Conservation (phyloP, 2,113 vertebrate genomes). For the Upupa epops region DNA sequence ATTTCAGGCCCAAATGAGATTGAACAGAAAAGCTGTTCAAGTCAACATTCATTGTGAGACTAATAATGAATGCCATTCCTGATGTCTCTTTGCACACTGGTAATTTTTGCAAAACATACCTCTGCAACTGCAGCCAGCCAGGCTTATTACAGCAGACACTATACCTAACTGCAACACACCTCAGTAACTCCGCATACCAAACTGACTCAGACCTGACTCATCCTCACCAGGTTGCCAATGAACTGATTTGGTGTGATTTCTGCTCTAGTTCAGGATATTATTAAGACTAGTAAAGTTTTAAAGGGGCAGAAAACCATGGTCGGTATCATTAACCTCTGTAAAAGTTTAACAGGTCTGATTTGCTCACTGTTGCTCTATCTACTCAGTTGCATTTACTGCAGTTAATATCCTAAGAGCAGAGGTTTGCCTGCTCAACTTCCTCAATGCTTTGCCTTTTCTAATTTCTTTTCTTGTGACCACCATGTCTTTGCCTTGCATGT, state of each 20-base stretch:
- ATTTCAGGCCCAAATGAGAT: not conserved
- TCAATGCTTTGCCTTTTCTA: not conserved
- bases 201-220: not conserved
- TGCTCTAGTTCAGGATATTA: not conserved
- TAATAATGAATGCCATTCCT: not conserved
- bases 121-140: not conserved
- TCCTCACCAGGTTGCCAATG: not conserved
- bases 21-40: slow-evolving; percentile 12
- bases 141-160: not conserved
- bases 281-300: not conserved
- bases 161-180: not conserved
- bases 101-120: not conserved
- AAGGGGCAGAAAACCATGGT: not conserved
- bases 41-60: not conserved
- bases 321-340: not conserved
- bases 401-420: not conserved
- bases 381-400: not conserved
- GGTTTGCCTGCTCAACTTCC: not conserved
- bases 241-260: not conserved
- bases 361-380: not conserved
- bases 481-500: not conserved
- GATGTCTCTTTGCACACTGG: not conserved
- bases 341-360: not conserved
- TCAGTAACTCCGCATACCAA: not conserved
- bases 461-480: not conserved